These are phyloP conservation scores for Drosophila helvetica DNA, from an alignment of 2,888 invertebrate species.

Conservation along the genomic window DNA sequence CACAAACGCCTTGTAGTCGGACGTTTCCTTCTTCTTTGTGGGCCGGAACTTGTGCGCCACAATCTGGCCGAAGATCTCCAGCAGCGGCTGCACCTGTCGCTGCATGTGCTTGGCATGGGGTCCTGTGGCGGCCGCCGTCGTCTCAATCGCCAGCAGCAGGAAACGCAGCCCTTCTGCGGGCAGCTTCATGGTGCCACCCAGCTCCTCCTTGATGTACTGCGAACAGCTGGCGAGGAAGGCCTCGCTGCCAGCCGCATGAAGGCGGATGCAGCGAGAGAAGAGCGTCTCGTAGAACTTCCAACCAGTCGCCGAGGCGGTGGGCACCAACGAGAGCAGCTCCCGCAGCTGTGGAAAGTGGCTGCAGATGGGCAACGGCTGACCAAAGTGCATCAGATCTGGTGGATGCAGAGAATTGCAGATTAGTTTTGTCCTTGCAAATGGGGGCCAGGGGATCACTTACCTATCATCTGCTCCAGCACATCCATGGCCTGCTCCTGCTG, in stretches of 20 bases:
- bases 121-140: constrained; percentile 62
- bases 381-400: constrained; percentile 81
- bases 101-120: constrained; percentile 59
- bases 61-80: constrained; percentile 56
- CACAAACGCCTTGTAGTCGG: constrained; percentile 76
- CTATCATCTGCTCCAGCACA: constrained; percentile 57
- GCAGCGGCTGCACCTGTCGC: constrained; percentile 61
- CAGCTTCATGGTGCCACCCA: constrained; percentile 35
- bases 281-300: constrained; percentile 78
- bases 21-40: constrained; percentile 47
- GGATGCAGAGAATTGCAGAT: background rate
- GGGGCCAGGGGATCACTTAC: constrained; percentile 22
- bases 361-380: constrained; percentile 75
- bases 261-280: constrained; percentile 66
- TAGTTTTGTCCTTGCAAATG: no score
- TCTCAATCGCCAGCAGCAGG: constrained; percentile 73
- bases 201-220: constrained; percentile 47
- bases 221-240: constrained; percentile 62
- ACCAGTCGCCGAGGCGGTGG: constrained; percentile 41
- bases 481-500: constrained; percentile 49
- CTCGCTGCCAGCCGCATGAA: constrained; percentile 66
- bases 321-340: constrained; percentile 69
- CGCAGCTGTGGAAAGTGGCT: constrained; percentile 64
- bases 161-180: constrained; percentile 61
- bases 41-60: constrained; percentile 48